Evolutionary conservation across 2,888 invertebrate genomes (phyloP), one percentile per base, ranked within the genome.

Genomic region (Eupithecia centaureata): DNA sequence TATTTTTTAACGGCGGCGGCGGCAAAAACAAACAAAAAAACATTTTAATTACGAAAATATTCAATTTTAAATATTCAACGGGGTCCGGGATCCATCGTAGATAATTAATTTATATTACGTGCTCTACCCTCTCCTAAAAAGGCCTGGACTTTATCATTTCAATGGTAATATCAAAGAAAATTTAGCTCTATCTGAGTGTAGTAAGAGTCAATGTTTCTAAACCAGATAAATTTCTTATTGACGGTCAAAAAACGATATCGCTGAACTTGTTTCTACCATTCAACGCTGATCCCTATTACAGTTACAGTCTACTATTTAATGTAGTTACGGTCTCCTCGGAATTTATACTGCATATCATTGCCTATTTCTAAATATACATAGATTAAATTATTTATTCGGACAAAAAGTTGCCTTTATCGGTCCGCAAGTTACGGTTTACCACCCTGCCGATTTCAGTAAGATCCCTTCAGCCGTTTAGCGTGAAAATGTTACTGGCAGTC

Each of bases 91-190:
- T 52, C 65, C 70, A 42, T 61, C 25, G 57, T 38, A 54, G 63
- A 64, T 64, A 66, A 70, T 70, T 67, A 70, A 70, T 70, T 64
- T 70, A 64, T 64, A 70, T 66, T 61, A 70, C 63, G 70, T 70
- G 70, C 70, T 52, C 58, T 68, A 18, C 38, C 56, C 65, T 65
- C 56, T 65, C 54, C 27, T 56, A 32, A 30, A 51, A 7, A 25
- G n/a, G 35, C 13, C 51, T 61, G 3, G 13, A 33, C 13, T 32
- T 57, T 22, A 32, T 32, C 30, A 57, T 57, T 30, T 22, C 8
- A 30, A 57, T 5, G 30, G 32, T 1, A 32, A 13, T 30, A 35
- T 22, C 13, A 38, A 33, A 33, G 15, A 13, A 51, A 35, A 35
- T 51, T 35, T n/a, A 35, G 25, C 57, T 57, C 28, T 57, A 22